Conservation (phyloP, 37 sponge, comb jelly and placozoan species). For the Beroe forskalii region DNA sequence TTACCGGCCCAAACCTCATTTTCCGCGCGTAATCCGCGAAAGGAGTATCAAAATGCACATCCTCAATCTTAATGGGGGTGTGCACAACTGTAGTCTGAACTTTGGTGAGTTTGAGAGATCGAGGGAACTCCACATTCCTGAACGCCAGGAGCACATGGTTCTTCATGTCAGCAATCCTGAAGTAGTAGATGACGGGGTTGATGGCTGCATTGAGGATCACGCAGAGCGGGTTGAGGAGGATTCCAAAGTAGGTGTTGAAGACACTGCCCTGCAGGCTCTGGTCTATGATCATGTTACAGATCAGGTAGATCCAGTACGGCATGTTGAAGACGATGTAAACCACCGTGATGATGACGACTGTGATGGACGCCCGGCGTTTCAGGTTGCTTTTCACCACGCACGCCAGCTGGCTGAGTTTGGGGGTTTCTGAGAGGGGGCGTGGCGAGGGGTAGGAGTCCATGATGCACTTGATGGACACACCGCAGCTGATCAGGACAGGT, state of each 20-base stretch:
- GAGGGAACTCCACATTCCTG: background rate
- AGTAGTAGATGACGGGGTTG: slow-evolving; percentile 30
- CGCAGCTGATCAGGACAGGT: slow-evolving; percentile 19
- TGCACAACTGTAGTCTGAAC: background rate
- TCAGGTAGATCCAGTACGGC: slow-evolving; percentile 47
- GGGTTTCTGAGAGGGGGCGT: background rate
- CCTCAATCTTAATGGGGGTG: background rate
- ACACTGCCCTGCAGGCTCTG: background rate
- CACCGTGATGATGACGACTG: slow-evolving; percentile 28
- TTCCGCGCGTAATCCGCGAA: no score
- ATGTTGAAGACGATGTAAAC: slow-evolving; percentile 43
- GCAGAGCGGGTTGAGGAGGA: slow-evolving; percentile 41
- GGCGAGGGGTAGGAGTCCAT: background rate
- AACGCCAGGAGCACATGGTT: background rate
- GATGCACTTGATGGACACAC: slow-evolving; percentile 16
- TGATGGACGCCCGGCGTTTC: slow-evolving; percentile 40
- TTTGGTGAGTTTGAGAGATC: background rate
- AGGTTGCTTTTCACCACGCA: background rate
- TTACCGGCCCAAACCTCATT: background rate
- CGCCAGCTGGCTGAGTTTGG: background rate
- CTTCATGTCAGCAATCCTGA: slow-evolving; percentile 39
- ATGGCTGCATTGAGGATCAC: slow-evolving; percentile 52
- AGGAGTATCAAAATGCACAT: background rate
- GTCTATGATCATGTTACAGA: background rate
- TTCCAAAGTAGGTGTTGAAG: slow-evolving; percentile 5